Evolutionary conservation across 1,140 invertebrate genomes (phyloP).

Genomic region (Drosophila tani): DNA sequence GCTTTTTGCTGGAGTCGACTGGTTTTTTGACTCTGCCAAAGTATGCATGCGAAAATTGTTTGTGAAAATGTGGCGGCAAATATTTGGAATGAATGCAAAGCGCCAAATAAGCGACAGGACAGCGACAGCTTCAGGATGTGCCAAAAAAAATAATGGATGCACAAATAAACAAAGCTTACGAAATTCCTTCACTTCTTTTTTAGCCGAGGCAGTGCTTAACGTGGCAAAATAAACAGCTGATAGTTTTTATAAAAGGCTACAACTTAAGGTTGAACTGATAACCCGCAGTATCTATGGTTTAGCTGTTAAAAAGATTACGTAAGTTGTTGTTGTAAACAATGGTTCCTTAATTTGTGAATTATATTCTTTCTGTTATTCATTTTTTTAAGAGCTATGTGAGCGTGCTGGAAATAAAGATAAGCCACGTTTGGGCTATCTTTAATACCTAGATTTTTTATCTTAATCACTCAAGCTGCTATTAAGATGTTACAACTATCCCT

Average conservation of each 20-base stretch:
- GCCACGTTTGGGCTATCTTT: no score
- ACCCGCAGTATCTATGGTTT: background rate
- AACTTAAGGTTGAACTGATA: background rate
- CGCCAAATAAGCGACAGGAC: slow-evolving; percentile 67
- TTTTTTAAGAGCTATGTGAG: background rate
- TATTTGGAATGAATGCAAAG: slow-evolving; percentile 79
- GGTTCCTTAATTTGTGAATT: background rate
- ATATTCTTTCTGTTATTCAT: background rate
- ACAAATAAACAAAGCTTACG: slow-evolving; percentile 39
- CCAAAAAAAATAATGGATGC: slow-evolving; percentile 40
- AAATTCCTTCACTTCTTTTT: slow-evolving; percentile 29
- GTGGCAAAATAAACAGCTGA: background rate
- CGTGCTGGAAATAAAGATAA: background rate
- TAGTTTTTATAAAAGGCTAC: background rate
- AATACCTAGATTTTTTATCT: no score
- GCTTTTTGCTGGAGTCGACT: slow-evolving; percentile 19
- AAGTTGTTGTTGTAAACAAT: background rate
- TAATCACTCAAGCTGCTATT: background rate
- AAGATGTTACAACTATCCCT: background rate
- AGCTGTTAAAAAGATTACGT: background rate
- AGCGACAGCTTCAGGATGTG: slow-evolving; percentile 61
- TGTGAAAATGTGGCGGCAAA: slow-evolving; percentile 74
- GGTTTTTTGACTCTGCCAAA: slow-evolving; percentile 50
- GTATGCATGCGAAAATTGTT: slow-evolving; percentile 75
- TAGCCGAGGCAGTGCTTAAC: slow-evolving; percentile 4